Evolutionary conservation across 2,797 vertebrate genomes (phyloP), one percentile per base, ranked within the genome.

Genomic region (Phylloscopus collybita): DNA sequence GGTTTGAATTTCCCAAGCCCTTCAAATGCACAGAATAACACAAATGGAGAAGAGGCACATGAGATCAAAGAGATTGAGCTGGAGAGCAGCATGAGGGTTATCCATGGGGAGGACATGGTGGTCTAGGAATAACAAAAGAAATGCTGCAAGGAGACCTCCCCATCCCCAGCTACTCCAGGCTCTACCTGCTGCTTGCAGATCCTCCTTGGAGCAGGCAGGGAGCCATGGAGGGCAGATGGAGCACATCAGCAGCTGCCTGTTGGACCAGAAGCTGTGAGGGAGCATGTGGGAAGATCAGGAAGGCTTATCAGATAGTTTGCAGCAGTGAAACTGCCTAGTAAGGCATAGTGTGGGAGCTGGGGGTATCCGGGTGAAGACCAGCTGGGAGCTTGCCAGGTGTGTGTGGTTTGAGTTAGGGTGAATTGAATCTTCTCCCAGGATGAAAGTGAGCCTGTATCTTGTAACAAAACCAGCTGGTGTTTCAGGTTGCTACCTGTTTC

Each of bases 221-320:
- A 93, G 57, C 44, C 2, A 5, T 3, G 30, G 59, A 94, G 47
- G 34, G 72, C 75, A 88, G 72, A 88, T 11, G 57, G 82, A 95
- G 62, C 59, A 26, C 85, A 90, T 29, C 4, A 3, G 30, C 82
- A 84, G 66, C 87, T 70, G 80, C 82, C 49, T 95, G 85, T 88
- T 0, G 2, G 85, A 88, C 85, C 88, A 94, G 95, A 69, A 92
- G 82, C 81, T 60, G 49, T 3, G 42, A 3, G 0, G 86, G 62
- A 90, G 62, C 73, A 76, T 36, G 94, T 93, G 90, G 95, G 94
- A 97, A 93, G 94, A 94, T 90, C 76, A 88, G 95, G 92, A 88
- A 92, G 25, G 54, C 80, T 97, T 94, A 95, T 95, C 96, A 96
- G 95, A 88, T 93, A 92, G 80, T 93, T 53, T 73, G 38, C 70